Percentiles rank a stretch among this genome's conserved stretches.
phyloP scores from a whole-genome alignment of 2,888 invertebrate genomes.

The Andrena minutula region DNA sequence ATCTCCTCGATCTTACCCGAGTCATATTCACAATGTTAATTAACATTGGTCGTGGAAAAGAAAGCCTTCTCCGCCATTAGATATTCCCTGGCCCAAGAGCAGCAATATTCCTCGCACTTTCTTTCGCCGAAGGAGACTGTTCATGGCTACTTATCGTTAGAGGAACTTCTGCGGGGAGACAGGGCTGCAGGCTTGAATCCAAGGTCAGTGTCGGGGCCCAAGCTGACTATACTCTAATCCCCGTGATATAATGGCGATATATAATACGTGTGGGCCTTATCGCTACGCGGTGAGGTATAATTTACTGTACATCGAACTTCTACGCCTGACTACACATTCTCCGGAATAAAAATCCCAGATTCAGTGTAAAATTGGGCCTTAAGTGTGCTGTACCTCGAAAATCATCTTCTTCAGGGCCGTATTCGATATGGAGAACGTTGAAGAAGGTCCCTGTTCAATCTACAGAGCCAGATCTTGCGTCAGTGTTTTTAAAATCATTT shows the following conservation, averaged over 20 bases:
- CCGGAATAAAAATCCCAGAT: neutral
- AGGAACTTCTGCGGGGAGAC: conserved; percentile 58
- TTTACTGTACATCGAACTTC: conserved; percentile 33
- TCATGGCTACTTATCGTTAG: conserved; percentile 51
- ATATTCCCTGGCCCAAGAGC: conserved; percentile 38
- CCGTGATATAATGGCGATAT: conserved; percentile 43
- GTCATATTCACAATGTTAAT: neutral
- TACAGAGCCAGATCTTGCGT: too few relatives aligned
- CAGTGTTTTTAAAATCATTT: too few relatives aligned
- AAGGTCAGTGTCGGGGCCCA: conserved; percentile 74
- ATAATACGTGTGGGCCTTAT: conserved; percentile 43
- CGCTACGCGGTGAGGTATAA: conserved; percentile 23
- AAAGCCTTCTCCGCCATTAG: conserved; percentile 25
- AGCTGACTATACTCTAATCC: conserved; percentile 52
- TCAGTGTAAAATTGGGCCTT: neutral
- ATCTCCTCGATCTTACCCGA: neutral
- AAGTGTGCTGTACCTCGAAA: neutral
- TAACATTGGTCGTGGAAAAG: conserved; percentile 6
- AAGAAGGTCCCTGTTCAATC: neutral
- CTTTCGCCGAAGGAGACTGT: conserved; percentile 50
- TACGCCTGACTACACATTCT: neutral
- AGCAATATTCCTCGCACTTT: conserved; percentile 51
- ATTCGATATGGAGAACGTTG: neutral
- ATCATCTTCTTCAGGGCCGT: neutral
- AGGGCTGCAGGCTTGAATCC: conserved; percentile 56